Evolutionary conservation across 1,140 invertebrate species (phyloP), one percentile per base, ranked within the genome.

Genomic region (Solenopsis invicta): DNA sequence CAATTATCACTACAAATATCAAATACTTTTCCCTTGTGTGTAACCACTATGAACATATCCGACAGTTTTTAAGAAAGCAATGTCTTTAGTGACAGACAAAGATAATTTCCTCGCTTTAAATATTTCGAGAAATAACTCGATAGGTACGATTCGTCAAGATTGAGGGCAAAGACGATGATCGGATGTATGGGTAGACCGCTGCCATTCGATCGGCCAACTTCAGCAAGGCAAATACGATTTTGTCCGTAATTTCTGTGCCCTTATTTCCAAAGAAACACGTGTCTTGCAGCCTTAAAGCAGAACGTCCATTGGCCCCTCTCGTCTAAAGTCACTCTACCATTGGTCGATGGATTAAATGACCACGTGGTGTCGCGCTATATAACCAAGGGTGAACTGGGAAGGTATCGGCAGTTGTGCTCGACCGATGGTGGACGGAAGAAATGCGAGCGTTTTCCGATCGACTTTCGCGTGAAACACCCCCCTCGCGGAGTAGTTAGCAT

Each of bases 301-400:
- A 87, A 50, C 48, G 66, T 86, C 87, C 56, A 95, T 95, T 94
- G 94, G 94, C 77, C 54, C 71, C 41, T 85, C 62, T n/a, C 76
- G 45, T 76, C 76, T 86, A 88, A 92, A 90, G 90, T 84, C 45
- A 75, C 72, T 71, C 84, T 87, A 67, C 89, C 74, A 95, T 95
- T 95, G 94, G 95, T 88, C 90, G 89, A 54, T 92, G 92, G 93
- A 95, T 95, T 94, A 94, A 88, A 88, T 93, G 91, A 95, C 94
- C 95, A 95, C 94, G 95, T 95, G 95, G 94, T 92, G 88, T 88
- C 89, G 88, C 75, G 87, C 93, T 95, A 95, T 95, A 95, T 95
- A 95, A 95, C 91, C 87, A 88, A 91, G 92, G 92, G 92, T 93
- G 92, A 92, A 93, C 86, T 93, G 93, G 91, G 88, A 93, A 93